phyloP scores from a whole-genome alignment of 2,113 vertebrate genomes.

The Fukomys damarensis region DNA sequence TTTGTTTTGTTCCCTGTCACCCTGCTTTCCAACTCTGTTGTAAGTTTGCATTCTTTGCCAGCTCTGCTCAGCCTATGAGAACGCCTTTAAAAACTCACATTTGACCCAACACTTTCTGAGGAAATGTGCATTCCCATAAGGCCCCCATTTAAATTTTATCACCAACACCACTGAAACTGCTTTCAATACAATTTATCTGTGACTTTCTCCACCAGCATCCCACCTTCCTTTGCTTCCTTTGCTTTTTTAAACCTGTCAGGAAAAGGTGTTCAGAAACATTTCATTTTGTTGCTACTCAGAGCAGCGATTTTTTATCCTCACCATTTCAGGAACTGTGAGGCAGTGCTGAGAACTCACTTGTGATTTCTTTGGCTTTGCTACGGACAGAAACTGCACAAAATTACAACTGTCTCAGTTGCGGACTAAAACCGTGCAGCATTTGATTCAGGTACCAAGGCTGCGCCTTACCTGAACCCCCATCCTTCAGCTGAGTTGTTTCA shows the following conservation, averaged over 20 bases:
- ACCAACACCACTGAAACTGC: slow-evolving; percentile 69
- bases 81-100: slow-evolving; percentile 32
- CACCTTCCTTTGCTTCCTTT: slow-evolving; percentile 59
- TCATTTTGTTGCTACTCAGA: slow-evolving; percentile 76
- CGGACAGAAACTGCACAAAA: slow-evolving; percentile 41
- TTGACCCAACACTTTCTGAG: slow-evolving; percentile 48
- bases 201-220: slow-evolving; percentile 60
- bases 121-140: slow-evolving; percentile 57
- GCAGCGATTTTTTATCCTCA: slow-evolving; percentile 66
- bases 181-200: slow-evolving; percentile 66
- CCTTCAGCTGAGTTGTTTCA: slow-evolving; percentile 24
- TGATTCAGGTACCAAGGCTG: background rate
- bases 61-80: background rate
- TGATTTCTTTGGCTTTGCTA: slow-evolving; percentile 62
- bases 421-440: background rate
- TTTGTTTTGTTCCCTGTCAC: background rate
- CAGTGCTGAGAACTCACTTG: slow-evolving; percentile 69
- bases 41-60: slow-evolving; percentile 25
- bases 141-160: slow-evolving; percentile 75
- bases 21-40: background rate
- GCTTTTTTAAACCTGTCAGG: slow-evolving; percentile 78
- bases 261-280: slow-evolving; percentile 82
- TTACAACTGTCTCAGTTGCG: background rate
- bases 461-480: background rate
- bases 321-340: slow-evolving; percentile 70